Evolutionary conservation across 2,797 vertebrate genomes (phyloP), one percentile per base, ranked within the genome.

Genomic region (Gephyroberyx darwinii): DNA sequence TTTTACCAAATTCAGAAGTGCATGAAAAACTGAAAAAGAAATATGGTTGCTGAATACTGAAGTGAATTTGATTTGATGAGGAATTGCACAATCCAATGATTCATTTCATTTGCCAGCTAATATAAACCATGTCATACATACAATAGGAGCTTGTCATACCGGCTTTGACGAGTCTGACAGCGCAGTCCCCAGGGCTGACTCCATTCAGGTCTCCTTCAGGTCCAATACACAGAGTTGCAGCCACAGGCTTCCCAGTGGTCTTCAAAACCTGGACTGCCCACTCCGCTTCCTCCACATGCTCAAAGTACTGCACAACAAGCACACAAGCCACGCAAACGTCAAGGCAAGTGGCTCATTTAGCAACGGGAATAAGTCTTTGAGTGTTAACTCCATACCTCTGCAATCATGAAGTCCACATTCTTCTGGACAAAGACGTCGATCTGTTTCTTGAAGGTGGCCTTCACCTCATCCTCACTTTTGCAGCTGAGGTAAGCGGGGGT

Each of bases 401-500:
- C 97, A 61, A 99, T 98, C 86, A 99, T 41, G 85, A 99, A 98
- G 89, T 99, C 96, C 55, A 98, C 96, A 0, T 97, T 90, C 77
- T 98, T 99, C 87, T 93, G 93, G 69, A 94, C n/a, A 30, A 98
- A 99, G 72, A 98, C 92, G 0, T 96, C 94, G 0, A 96, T 45
- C 81, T 99, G 98, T 54, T 96, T 96, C 88, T 81, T 91, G 75
- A 99, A 98, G 72, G 87, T 94, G 82, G 91, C 91, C 88, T 98
- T 98, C 58, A 99, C 97, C 0, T 96, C 96, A 0, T 69, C 8
- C 92, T 98, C 91, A 5, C 95, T 96, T 92, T 96, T 99, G 91
- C 96, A 95, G 91, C 97, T 98, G 55, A 99, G 93, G 88, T 98
- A 99, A 0, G 97, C 94, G 17, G 98, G 98, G 0, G 96, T 99